These are phyloP conservation scores for Ciconia maguari DNA, from an alignment of 2,113 vertebrate species.

Conservation along the genomic window DNA sequence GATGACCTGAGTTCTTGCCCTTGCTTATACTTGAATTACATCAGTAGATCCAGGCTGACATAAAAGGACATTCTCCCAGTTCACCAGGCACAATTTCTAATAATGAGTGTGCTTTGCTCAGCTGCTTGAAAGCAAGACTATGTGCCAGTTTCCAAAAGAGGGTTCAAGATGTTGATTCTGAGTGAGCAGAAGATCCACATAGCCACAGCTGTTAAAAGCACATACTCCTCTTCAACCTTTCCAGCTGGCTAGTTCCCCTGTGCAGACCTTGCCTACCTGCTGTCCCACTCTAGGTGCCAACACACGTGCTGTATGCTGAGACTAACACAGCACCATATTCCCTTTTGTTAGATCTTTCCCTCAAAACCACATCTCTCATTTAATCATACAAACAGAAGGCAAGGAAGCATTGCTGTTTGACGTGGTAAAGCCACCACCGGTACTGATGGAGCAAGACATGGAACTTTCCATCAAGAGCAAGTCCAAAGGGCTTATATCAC, in stretches of 20 bases:
- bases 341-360: neutral
- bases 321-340: neutral
- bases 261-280: neutral
- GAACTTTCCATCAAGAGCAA: neutral
- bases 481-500: neutral
- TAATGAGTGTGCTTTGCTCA: neutral
- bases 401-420: neutral
- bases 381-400: neutral
- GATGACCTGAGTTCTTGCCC: neutral
- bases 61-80: neutral
- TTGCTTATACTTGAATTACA: neutral
- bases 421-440: neutral
- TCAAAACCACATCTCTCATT: neutral
- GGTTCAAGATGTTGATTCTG: neutral
- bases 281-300: neutral
- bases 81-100: neutral
- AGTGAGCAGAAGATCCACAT: neutral
- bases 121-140: neutral
- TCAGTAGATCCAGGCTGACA: neutral
- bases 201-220: neutral
- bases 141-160: neutral
- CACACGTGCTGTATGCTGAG: no score
- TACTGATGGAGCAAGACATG: neutral
- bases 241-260: neutral
- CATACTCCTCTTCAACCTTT: neutral